Evolutionary conservation across 2,113 vertebrate genomes (phyloP).

Genomic region (Trinectes maculatus): DNA sequence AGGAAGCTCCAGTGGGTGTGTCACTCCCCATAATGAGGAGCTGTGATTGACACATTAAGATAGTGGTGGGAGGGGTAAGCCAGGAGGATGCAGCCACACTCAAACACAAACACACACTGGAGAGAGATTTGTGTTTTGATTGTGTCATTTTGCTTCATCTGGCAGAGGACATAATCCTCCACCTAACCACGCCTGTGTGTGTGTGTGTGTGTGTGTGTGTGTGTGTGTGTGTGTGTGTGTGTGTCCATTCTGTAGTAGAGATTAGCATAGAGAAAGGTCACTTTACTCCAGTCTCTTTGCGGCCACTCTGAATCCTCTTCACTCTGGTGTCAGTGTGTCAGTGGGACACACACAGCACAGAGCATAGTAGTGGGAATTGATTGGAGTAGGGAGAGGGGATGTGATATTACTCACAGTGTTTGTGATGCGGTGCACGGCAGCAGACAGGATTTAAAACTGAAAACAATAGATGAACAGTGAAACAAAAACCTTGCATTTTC

Average conservation of each 20-base stretch:
- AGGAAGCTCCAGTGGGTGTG: constrained; percentile 64
- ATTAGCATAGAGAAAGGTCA: constrained; percentile 72
- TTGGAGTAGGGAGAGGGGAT: constrained; percentile 34
- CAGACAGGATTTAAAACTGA: constrained; percentile 20
- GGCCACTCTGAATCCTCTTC: constrained; percentile 55
- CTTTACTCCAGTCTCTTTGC: constrained; percentile 50
- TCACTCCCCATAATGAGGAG: constrained; percentile 42
- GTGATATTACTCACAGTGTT: neutral
- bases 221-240: neutral
- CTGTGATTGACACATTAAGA: constrained; percentile 51
- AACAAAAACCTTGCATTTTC: neutral
- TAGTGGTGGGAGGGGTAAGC: constrained; percentile 43
- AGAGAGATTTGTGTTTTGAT: constrained; percentile 47
- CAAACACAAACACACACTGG: neutral
- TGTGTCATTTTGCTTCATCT: constrained; percentile 53
- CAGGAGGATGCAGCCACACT: neutral
- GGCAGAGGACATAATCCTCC: constrained; percentile 34
- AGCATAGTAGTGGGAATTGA: constrained; percentile 30
- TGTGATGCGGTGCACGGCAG: neutral
- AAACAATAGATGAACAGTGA: neutral
- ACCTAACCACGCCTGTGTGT: constrained; percentile 30
- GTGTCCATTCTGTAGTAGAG: constrained; percentile 22
- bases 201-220: constrained; percentile 1
- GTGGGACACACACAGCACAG: constrained; percentile 60
- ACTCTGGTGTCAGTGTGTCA: constrained; percentile 73